phyloP scores from a whole-genome alignment of 1,140 invertebrate genomes.

The Eueides isabella region DNA sequence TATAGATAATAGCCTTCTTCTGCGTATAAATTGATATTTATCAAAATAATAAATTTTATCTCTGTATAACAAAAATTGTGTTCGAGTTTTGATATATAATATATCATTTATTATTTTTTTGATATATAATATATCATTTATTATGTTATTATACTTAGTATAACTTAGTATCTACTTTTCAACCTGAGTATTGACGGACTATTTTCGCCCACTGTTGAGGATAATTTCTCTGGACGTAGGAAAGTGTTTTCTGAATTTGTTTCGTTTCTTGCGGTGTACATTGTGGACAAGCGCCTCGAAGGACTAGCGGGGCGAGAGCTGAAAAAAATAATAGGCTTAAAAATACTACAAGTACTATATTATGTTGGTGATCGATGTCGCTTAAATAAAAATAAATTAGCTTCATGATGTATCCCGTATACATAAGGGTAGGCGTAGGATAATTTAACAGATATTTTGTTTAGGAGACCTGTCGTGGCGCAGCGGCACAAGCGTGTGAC shows the following conservation, averaged over 20 bases:
- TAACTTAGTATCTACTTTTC: constrained; percentile 28
- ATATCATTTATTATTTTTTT: too few species aligned
- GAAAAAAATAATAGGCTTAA: constrained; percentile 38
- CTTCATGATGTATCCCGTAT: too few species aligned
- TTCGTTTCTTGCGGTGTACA: constrained; percentile 85
- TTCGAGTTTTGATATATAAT: neutral
- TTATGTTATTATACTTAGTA: neutral
- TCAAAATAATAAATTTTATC: neutral
- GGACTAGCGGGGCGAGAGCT: constrained; percentile 87
- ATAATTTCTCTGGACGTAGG: constrained; percentile 86
- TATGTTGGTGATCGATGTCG: neutral
- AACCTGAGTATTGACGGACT: constrained; percentile 84
- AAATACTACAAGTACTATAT: neutral
- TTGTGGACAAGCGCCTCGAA: constrained; percentile 86
- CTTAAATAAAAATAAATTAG: too few species aligned
- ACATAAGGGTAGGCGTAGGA: too few species aligned
- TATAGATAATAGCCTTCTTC: too few species aligned
- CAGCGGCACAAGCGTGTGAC: too few species aligned
- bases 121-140: too few species aligned
- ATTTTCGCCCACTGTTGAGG: constrained; percentile 89
- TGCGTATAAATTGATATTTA: too few species aligned
- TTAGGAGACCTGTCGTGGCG: too few species aligned
- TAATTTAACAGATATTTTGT: too few species aligned
- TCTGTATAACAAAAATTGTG: neutral
- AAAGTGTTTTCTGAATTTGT: constrained; percentile 87